Evolutionary conservation across 1,140 invertebrate genomes (phyloP).

Genomic region (Pteromalus puparum): DNA sequence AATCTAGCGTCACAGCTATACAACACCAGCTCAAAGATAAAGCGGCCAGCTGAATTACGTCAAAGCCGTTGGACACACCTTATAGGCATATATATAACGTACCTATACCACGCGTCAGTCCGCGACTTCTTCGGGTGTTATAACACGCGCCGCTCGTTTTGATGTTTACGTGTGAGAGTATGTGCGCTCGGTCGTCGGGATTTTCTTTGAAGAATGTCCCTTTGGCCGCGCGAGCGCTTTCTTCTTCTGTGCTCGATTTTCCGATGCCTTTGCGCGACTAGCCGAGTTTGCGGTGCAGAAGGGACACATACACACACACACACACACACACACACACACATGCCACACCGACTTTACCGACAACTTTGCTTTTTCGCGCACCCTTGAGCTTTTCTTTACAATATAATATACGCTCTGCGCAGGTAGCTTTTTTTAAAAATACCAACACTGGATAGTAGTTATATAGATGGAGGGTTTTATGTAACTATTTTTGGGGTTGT

Average conservation of each 20-base stretch:
- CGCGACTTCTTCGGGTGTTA: background rate
- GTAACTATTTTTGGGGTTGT: conserved; percentile 8
- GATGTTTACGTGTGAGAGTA: background rate
- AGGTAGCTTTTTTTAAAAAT: background rate
- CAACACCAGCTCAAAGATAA: background rate
- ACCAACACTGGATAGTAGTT: background rate
- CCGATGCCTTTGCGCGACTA: background rate
- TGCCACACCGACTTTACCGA: background rate
- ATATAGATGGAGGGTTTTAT: background rate
- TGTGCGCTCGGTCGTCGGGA: background rate
- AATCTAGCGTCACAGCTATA: background rate
- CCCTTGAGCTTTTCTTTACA: background rate
- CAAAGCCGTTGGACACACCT: background rate
- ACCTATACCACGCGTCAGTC: background rate
- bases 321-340: background rate
- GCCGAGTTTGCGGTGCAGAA: conserved; percentile 2
- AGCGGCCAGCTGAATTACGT: background rate
- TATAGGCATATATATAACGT: background rate
- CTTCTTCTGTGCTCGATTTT: conserved; percentile 1
- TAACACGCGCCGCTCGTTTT: background rate
- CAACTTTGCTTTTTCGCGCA: background rate
- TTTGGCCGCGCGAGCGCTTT: background rate
- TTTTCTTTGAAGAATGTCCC: conserved; percentile 4
- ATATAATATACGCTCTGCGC: background rate
- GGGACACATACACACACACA: background rate